Evolutionary conservation across 2,888 invertebrate genomes (phyloP).

Genomic region (Brachypalpus laphriformis): DNA sequence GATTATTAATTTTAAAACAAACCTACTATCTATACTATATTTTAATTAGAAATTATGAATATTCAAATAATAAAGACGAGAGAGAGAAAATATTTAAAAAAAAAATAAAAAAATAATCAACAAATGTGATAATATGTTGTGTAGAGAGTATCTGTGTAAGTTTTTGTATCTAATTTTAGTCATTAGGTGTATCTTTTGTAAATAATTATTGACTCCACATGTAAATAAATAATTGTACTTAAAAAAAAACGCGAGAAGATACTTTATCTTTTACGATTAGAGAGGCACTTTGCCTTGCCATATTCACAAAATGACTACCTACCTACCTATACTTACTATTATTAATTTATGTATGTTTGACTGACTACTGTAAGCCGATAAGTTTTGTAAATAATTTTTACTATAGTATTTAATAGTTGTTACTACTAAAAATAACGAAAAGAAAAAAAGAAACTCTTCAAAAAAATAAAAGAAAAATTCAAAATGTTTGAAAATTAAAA

Average conservation of each 20-base stretch:
- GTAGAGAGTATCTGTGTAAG: slow-evolving; percentile 43
- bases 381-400: slow-evolving; percentile 59
- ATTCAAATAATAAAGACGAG: slow-evolving; percentile 36
- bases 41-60: slow-evolving; percentile 55
- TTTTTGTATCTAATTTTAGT: slow-evolving; percentile 64
- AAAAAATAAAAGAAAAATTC: slow-evolving; percentile 43
- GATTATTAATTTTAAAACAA: slow-evolving; percentile 24
- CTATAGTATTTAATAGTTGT: slow-evolving; percentile 59
- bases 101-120: slow-evolving; percentile 13
- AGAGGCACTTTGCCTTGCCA: slow-evolving; percentile 55
- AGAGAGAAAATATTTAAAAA: slow-evolving; percentile 12
- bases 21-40: slow-evolving; percentile 6
- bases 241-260: slow-evolving; percentile 20
- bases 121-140: slow-evolving; percentile 73
- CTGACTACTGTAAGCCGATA: slow-evolving; percentile 67
- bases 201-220: slow-evolving; percentile 41
- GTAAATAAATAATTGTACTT: slow-evolving; percentile 63
- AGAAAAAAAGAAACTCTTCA: slow-evolving; percentile 8
- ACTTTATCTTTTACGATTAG: slow-evolving; percentile 8
- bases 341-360: slow-evolving; percentile 70
- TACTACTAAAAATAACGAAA: slow-evolving; percentile 33
- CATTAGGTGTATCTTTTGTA: slow-evolving; percentile 64
- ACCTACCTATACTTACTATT: slow-evolving; percentile 29
- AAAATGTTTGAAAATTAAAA: slow-evolving; percentile 42
- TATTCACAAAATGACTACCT: slow-evolving; percentile 58